A percentile compares a stretch with the other conserved stretches of the same genome.
Evolutionary conservation across 2,113 vertebrate species (phyloP).

Genomic region (Sarotherodon lohbergeri): DNA sequence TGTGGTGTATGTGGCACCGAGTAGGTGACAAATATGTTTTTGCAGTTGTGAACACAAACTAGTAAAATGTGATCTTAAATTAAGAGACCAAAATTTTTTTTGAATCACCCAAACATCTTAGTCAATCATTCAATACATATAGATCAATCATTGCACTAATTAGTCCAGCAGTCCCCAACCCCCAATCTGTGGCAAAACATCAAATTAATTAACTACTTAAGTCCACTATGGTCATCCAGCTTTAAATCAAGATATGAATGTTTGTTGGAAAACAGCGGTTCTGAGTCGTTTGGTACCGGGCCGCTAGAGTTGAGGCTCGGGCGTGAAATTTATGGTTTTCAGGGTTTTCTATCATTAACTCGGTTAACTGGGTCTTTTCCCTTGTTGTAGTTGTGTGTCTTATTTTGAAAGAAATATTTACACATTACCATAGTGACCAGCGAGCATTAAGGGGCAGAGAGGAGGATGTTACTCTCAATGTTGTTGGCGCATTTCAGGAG

Average conservation of each 20-base stretch:
- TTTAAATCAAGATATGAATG: background rate
- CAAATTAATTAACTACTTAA: constrained; percentile 12
- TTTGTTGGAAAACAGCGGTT: background rate
- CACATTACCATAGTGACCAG: background rate
- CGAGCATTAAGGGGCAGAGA: background rate
- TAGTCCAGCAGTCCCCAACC: background rate
- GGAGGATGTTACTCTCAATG: background rate
- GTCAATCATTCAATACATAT: background rate
- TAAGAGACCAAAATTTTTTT: background rate
- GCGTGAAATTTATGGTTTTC: background rate
- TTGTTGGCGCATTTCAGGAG: background rate
- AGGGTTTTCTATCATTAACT: background rate
- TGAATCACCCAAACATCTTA: background rate
- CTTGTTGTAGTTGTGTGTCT: background rate
- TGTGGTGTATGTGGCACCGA: background rate
- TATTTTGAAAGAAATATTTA: background rate
- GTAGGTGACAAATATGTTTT: background rate
- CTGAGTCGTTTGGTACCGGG: background rate
- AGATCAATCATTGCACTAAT: background rate
- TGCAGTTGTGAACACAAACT: background rate
- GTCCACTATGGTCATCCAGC: background rate
- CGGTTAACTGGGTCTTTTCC: background rate
- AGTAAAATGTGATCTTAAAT: background rate
- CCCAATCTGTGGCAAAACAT: background rate
- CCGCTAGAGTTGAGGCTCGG: background rate